These are phyloP conservation scores for Rhynchonycteris naso DNA, from an alignment of 2,797 vertebrate species.

Conservation along the genomic window DNA sequence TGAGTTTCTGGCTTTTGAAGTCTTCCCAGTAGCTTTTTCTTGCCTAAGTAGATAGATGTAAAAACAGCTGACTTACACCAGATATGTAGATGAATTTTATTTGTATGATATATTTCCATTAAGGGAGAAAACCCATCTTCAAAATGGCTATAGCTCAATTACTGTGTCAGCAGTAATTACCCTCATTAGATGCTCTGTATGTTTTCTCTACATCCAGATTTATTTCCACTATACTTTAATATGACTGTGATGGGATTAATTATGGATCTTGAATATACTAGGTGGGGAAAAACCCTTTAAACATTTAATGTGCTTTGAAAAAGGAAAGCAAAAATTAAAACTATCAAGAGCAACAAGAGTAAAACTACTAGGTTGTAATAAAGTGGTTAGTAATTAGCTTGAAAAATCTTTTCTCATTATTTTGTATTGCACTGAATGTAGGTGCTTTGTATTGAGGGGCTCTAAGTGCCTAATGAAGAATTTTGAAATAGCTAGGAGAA, in stretches of 20 bases:
- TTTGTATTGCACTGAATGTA: not conserved
- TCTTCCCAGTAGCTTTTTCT: not conserved
- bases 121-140: not conserved
- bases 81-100: conserved; percentile 1
- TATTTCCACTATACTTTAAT: not conserved
- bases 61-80: not conserved
- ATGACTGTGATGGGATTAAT: not conserved
- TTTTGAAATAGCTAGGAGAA: not conserved
- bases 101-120: not conserved
- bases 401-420: not conserved
- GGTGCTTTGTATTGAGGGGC: not conserved
- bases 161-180: not conserved
- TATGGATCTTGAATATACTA: not conserved
- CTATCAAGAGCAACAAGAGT: not conserved
- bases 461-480: not conserved
- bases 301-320: not conserved
- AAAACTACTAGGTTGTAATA: not conserved
- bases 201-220: not conserved
- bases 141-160: not conserved
- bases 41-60: not conserved
- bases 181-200: not conserved
- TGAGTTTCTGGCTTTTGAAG: not conserved
- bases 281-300: not conserved
- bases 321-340: not conserved
- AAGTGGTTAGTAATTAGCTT: not conserved